A percentile compares a stretch with the other conserved stretches of the same genome.
phyloP scores from a whole-genome alignment of 2,888 invertebrate genomes.

The Norana najaformis region DNA sequence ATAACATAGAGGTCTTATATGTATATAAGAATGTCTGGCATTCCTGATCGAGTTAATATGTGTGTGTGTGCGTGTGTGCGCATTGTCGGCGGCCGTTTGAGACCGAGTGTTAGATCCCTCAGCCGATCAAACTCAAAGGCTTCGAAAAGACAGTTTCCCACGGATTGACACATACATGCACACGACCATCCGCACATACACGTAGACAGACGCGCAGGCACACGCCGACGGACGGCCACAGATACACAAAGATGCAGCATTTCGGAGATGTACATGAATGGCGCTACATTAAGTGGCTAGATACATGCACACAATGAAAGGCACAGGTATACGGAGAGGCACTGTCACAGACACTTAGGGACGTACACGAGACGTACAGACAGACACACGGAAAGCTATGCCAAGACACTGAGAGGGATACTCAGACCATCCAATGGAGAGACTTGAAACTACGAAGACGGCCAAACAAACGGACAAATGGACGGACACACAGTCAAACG shows the following conservation, averaged over 20 bases:
- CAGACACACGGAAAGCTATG: too few species aligned
- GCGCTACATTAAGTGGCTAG: background rate
- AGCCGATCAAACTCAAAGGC: background rate
- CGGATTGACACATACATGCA: background rate
- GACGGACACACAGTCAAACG: too few species aligned
- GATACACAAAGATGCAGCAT: background rate
- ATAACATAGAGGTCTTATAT: too few species aligned
- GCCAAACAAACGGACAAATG: too few species aligned
- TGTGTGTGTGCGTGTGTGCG: background rate
- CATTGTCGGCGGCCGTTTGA: slow-evolving; percentile 1
- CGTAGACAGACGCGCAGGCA: background rate
- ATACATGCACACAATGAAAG: background rate
- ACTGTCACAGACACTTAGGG: background rate
- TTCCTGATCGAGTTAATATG: background rate
- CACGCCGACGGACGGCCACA: too few species aligned
- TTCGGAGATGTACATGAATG: background rate
- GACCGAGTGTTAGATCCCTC: background rate
- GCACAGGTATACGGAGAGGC: background rate
- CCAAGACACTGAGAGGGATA: too few species aligned
- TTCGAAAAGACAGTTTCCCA: background rate
- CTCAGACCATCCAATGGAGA: too few species aligned
- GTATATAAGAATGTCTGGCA: background rate
- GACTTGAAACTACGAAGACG: too few species aligned
- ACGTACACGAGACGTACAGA: too few species aligned
- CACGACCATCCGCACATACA: background rate